Base-by-base conservation (phyloP, 2,113 vertebrate species). In the Anser cygnoides region DNA sequence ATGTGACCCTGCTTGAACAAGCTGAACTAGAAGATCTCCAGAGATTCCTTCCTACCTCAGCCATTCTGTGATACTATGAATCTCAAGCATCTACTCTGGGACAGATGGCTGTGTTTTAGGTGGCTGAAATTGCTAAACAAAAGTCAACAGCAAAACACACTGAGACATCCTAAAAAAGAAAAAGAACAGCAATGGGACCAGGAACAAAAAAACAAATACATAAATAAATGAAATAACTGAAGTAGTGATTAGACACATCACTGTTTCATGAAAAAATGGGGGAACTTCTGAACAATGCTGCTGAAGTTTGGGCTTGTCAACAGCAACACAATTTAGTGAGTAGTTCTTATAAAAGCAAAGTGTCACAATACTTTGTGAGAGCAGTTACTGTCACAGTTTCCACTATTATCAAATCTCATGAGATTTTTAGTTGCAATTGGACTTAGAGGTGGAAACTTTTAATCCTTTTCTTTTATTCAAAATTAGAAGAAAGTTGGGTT, bases 141-240 rank as follows among this genome's bases (percentile, higher is more conserved):
- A 70, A 73, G 5, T 43, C 55, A 58, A 25, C 13, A 29, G 50
- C 4, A 72, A 72, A 85, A 41, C 11, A 3, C 19, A n/a, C 31
- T n/a, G 25, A 52, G 81, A 21, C 4, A 7, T 46, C 31, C 57
- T 70, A 17, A n/a, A 65, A 39, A 44, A 59, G n/a, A n/a, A 65
- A 39, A 44, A 59, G n/a, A 72, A 78, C 59, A 31, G 4, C 6
- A n/a, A 15, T 43, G 15, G 16, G 16, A 65, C 12, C 54, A 20
- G 35, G 49, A 94, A 39, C 9, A 8, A n/a, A 72, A 72, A 91
- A 70, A 8, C 70, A 87, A 86, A 62, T 23, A 62, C 15, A 37
- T 75, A 43, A 59, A 16, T 2, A 29, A 0, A 0, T 75, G 1
- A 16, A 37, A 23, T 55, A 76, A 71, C 5, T 7, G 16, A 7